These are phyloP conservation scores for Agrilus mali DNA, from an alignment of 2,888 invertebrate species.

Conservation along the genomic window DNA sequence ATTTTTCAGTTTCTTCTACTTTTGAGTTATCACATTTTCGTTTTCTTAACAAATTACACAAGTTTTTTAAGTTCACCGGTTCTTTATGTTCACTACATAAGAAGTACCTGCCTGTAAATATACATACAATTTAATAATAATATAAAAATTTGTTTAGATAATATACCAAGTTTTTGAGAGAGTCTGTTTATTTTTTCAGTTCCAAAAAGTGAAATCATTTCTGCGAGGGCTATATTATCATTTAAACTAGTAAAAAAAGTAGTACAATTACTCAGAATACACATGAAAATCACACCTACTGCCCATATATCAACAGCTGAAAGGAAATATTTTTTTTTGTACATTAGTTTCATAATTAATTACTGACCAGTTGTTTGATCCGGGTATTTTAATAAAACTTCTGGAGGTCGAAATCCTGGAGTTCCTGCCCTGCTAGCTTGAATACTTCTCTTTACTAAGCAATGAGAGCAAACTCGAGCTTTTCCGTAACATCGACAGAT, in stretches of 20 bases:
- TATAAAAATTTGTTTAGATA: conserved; percentile 3
- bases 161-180: conserved; percentile 51
- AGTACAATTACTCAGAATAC: conserved; percentile 64
- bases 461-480: conserved; percentile 54
- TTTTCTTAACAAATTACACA: conserved; percentile 34
- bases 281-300: conserved; percentile 70
- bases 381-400: conserved; percentile 67
- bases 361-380: conserved; percentile 57
- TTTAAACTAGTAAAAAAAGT: conserved; percentile 77
- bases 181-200: conserved; percentile 52
- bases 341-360: not conserved
- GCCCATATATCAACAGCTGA: conserved; percentile 83
- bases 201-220: conserved; percentile 71
- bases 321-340: conserved; percentile 8
- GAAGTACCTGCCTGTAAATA: conserved; percentile 36
- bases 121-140: conserved; percentile 7
- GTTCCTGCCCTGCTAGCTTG: conserved; percentile 77
- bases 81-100: conserved; percentile 39
- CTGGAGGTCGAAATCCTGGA: conserved; percentile 81
- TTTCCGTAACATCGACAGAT: conserved; percentile 56
- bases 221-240: conserved; percentile 66
- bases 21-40: conserved; percentile 17
- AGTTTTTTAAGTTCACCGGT: conserved; percentile 36
- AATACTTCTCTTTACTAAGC: conserved; percentile 49
- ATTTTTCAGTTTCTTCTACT: conserved; percentile 16